Percentiles rank a stretch among this genome's conserved stretches.
Evolutionary conservation across 1,140 invertebrate genomes (phyloP).

Genomic region (Batillaria attramentaria): DNA sequence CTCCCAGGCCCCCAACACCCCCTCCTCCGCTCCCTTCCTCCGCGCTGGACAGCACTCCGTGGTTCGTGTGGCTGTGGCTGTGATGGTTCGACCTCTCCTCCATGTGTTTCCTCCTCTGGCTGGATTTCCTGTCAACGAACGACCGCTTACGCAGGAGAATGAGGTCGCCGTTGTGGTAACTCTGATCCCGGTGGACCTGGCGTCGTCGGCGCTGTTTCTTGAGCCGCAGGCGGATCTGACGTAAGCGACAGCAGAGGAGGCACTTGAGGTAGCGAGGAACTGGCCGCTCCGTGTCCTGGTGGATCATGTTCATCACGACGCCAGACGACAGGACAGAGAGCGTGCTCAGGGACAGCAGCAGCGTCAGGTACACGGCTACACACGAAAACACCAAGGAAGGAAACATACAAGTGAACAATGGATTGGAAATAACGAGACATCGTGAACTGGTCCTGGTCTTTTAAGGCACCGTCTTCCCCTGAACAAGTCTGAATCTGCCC

Average conservation of each 20-base stretch:
- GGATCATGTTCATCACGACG: conserved; percentile 55
- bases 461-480: no score
- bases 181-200: neutral
- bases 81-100: neutral
- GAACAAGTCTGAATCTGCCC: no score
- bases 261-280: conserved; percentile 40
- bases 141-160: conserved; percentile 18
- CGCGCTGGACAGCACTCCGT: neutral
- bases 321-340: conserved; percentile 58
- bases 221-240: conserved; percentile 23
- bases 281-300: conserved; percentile 44
- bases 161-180: conserved; percentile 29
- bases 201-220: conserved; percentile 12
- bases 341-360: conserved; percentile 54
- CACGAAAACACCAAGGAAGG: neutral
- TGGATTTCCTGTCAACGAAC: conserved; percentile 11
- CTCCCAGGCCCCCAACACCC: neutral
- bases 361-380: conserved; percentile 57
- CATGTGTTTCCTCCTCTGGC: neutral
- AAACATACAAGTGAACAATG: neutral
- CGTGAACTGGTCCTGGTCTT: no score
- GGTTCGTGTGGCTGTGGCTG: neutral
- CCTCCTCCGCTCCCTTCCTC: neutral
- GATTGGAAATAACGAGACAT: neutral
- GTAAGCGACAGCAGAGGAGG: conserved; percentile 36